Conservation (phyloP, 2,888 invertebrate genomes). For the Drosophila neotestacea region DNA sequence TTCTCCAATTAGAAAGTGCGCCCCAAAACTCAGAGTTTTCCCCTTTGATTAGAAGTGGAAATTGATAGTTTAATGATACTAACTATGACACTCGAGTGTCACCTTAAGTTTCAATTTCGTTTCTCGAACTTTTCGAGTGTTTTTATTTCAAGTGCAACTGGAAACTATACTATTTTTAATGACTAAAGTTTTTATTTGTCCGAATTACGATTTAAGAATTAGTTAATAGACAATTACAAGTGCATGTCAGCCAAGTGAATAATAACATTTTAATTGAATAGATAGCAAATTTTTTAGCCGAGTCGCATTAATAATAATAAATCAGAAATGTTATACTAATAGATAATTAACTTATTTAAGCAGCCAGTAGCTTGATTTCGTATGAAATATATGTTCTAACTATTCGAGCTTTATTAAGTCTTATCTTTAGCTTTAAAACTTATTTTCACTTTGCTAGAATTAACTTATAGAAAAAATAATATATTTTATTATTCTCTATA, state of each 20-base stretch:
- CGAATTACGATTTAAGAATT: not conserved
- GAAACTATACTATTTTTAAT: constrained; percentile 1
- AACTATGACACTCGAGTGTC: constrained; percentile 16
- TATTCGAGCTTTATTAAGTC: too few species aligned
- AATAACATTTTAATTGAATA: not conserved
- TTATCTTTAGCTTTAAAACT: too few species aligned
- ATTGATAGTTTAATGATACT: constrained; percentile 21
- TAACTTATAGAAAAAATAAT: too few species aligned
- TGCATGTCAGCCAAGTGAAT: not conserved
- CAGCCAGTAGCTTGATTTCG: too few species aligned
- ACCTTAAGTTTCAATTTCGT: constrained; percentile 8
- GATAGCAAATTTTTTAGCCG: not conserved
- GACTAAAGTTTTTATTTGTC: not conserved
- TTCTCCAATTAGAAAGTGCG: constrained; percentile 64
- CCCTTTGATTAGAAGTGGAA: constrained; percentile 36
- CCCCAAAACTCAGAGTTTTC: constrained; percentile 9
- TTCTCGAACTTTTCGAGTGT: constrained; percentile 1
- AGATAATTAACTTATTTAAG: too few species aligned
- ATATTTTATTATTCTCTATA: too few species aligned
- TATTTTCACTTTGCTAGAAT: too few species aligned
- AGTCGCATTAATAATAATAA: too few species aligned
- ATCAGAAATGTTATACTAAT: too few species aligned
- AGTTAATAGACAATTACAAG: not conserved
- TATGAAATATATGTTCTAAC: too few species aligned
- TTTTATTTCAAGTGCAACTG: not conserved